Evolutionary conservation across 2,888 invertebrate species (phyloP).

Genomic region (Tiliacea citrago): DNA sequence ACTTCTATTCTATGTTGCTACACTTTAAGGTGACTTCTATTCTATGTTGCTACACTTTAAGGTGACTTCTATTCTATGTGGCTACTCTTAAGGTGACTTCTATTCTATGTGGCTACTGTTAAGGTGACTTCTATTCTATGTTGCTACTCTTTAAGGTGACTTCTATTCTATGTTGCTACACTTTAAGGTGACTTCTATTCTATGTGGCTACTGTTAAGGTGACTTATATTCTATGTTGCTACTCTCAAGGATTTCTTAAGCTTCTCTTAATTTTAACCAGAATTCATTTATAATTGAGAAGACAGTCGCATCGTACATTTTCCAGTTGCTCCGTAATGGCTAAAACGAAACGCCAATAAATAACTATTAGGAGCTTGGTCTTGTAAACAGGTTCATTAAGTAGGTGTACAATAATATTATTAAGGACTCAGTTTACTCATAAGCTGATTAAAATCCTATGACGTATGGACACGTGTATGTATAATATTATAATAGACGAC

Average conservation of each 20-base stretch:
- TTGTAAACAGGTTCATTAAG: conserved; percentile 48
- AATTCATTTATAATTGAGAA: background rate
- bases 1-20: too few species aligned
- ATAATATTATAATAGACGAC: background rate
- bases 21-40: too few species aligned
- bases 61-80: too few species aligned
- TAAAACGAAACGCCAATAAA: conserved; percentile 26
- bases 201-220: too few species aligned
- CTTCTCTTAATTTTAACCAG: background rate
- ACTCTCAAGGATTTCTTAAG: background rate
- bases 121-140: too few species aligned
- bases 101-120: too few species aligned
- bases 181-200: background rate
- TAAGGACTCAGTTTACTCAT: conserved; percentile 30
- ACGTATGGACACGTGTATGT: conserved; percentile 9
- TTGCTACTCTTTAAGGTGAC: too few species aligned
- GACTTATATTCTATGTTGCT: background rate
- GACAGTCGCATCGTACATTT: background rate
- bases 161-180: too few species aligned
- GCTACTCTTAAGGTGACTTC: too few species aligned
- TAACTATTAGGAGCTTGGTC: conserved; percentile 11
- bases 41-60: too few species aligned
- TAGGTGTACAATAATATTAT: conserved; percentile 13
- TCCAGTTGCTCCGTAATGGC: background rate
- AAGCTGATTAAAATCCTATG: conserved; percentile 35